Conservation (phyloP, 2,888 invertebrate species). For the Phymatocera aterrima region DNA sequence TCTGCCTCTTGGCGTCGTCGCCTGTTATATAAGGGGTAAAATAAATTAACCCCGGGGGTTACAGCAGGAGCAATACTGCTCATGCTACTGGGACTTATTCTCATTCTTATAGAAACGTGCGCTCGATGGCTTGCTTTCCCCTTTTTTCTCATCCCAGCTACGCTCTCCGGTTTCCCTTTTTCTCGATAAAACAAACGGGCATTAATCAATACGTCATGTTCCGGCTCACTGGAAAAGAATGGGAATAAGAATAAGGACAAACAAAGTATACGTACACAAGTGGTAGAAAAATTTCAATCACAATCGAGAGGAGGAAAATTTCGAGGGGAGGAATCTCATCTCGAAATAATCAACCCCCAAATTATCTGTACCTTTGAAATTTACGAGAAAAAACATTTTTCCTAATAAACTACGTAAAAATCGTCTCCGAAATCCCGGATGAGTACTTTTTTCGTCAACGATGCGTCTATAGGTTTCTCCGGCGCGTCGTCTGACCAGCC, state of each 20-base stretch:
- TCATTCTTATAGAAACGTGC: conserved; percentile 14
- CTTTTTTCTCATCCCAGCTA: background rate
- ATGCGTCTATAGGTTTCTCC: background rate
- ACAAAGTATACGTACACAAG: no score
- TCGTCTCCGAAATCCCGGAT: no score
- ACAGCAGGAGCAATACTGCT: background rate
- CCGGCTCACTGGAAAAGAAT: background rate
- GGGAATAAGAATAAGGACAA: background rate
- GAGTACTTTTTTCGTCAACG: background rate
- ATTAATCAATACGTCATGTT: conserved; percentile 10
- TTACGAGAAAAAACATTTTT: no score
- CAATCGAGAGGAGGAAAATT: background rate
- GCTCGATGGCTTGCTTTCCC: background rate
- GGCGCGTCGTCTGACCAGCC: conserved; percentile 2
- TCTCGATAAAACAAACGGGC: conserved; percentile 8
- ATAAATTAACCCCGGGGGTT: conserved; percentile 52
- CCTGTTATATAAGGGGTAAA: conserved; percentile 50
- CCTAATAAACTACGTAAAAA: no score
- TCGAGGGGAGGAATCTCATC: background rate
- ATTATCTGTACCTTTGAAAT: background rate
- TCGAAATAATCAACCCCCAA: background rate
- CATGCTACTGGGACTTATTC: no score
- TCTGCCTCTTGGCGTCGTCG: conserved; percentile 46
- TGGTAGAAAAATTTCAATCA: background rate
- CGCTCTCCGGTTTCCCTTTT: background rate